These are phyloP conservation scores for Orussus abietinus DNA, from an alignment of 1,140 invertebrate species.

Conservation along the genomic window DNA sequence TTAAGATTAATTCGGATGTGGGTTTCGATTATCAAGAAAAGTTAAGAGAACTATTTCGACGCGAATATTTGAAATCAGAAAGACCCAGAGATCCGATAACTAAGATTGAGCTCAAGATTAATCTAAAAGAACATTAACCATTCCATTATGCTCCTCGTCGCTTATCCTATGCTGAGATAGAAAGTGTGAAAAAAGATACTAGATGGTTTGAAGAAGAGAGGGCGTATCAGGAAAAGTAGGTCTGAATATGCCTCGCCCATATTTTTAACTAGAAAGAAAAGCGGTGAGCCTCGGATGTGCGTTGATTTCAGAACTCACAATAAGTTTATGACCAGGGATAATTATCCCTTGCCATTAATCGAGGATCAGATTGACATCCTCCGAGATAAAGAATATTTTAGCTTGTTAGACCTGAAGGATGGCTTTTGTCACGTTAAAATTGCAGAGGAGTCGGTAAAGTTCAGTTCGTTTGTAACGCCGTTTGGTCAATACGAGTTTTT, in stretches of 20 bases:
- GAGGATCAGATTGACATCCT: conserved; percentile 37
- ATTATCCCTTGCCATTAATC: conserved; percentile 51
- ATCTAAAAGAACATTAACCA: conserved; percentile 9
- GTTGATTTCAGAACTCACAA: conserved; percentile 29
- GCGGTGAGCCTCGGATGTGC: conserved; percentile 23
- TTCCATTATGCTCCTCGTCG: conserved; percentile 8
- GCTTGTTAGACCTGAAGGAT: conserved; percentile 19
- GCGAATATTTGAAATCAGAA: conserved; percentile 1
- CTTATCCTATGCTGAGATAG: conserved; percentile 7
- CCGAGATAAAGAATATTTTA: conserved; percentile 21
- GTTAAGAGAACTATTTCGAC: conserved; percentile 8
- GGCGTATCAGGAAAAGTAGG: conserved; percentile 24
- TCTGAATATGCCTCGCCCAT: conserved; percentile 29
- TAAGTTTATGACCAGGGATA: conserved; percentile 20
- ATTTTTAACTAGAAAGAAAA: conserved; percentile 29
- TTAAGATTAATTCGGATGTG: conserved; percentile 4
- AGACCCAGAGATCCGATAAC: conserved; percentile 7
- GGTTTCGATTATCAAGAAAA: neutral
- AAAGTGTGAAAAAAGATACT: conserved; percentile 20
- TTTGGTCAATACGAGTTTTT: conserved; percentile 28
- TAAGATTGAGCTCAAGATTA: conserved; percentile 10
- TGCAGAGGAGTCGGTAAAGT: conserved; percentile 20
- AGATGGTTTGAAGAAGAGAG: conserved; percentile 20
- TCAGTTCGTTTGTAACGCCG: conserved; percentile 35
- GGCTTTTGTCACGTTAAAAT: conserved; percentile 28